Base-by-base conservation (phyloP, 1,140 invertebrate species). In the Ladona fulva region DNA sequence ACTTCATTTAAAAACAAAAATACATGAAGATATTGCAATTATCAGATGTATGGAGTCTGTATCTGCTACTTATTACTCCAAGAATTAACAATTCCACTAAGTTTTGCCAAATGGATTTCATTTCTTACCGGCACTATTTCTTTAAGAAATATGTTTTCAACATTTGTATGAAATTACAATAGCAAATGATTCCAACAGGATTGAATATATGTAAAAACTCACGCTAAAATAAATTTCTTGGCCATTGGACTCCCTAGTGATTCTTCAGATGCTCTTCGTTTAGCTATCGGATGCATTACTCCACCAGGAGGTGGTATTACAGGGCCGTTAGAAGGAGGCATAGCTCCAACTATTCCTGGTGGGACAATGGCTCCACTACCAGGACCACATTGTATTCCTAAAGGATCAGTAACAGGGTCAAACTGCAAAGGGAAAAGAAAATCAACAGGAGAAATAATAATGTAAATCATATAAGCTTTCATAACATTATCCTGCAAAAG, bases 371-470 rank as follows among this genome's bases (percentile, higher is more conserved):
- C 3, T 3, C 52, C 52, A 22, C 52, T 66, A 75, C 86, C 87
- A 74, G 86, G 86, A 78, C 87, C 88, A 84, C 92, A 93, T 77
- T 85, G 84, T 80, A 97, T 97, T 14, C 96, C 96, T 75, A 98
- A 85, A 0, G 96, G 96, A 87, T 97, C 96, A 24, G 95, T 96
- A 19, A 96, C 89, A 5, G 94, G 94, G 87, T 97, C 95, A 86
- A 93, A 95, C 84, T 95, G 89, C 77, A 89, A 85, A 81, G 19
- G 19, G 19, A 3, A 42, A 75, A 42, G 19, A 25, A 16, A 52
- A 8, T n/a, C n/a, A n/a, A n/a, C n/a, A n/a, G n/a, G n/a, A n/a
- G n/a, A n/a, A n/a, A n/a, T n/a, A n/a, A n/a, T n/a, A n/a, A n/a
- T n/a, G n/a, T n/a, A n/a, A n/a, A n/a, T n/a, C n/a, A n/a, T n/a